phyloP scores from a whole-genome alignment of 2,113 vertebrate species.

The Lutjanus erythropterus region DNA sequence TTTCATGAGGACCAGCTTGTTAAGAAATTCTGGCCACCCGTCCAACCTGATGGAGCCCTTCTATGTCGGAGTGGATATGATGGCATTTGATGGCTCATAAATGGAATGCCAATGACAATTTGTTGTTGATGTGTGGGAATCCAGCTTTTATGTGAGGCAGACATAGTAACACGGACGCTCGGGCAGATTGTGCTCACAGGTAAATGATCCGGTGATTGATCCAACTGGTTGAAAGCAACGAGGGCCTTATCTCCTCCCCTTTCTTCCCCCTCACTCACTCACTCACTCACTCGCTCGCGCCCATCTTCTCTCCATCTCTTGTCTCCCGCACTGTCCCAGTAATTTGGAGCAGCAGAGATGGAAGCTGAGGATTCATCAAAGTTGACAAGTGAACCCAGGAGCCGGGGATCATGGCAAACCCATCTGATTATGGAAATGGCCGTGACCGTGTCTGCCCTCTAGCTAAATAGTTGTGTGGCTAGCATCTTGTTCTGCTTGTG shows the following conservation, averaged over 20 bases:
- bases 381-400: constrained; percentile 92
- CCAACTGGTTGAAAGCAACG: constrained; percentile 88
- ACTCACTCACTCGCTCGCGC: constrained; percentile 55
- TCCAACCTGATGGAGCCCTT: constrained; percentile 91
- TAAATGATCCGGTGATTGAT: constrained; percentile 93
- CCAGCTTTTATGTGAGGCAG: constrained; percentile 86
- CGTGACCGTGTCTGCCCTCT: constrained; percentile 70
- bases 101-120: constrained; percentile 97
- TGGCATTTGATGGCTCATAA: constrained; percentile 95
- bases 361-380: constrained; percentile 92
- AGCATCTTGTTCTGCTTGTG: constrained; percentile 58
- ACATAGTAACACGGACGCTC: constrained; percentile 86
- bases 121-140: constrained; percentile 87
- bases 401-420: constrained; percentile 87
- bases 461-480: constrained; percentile 54
- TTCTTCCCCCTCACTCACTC: constrained; percentile 61
- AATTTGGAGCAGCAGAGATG: constrained; percentile 89
- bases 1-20: constrained; percentile 90
- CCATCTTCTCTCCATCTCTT: constrained; percentile 49
- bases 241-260: constrained; percentile 73
- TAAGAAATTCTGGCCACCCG: constrained; percentile 90
- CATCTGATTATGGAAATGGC: constrained; percentile 89
- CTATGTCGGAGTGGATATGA: constrained; percentile 90
- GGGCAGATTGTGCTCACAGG: constrained; percentile 91
- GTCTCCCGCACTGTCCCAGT: constrained; percentile 71